Base-by-base conservation (phyloP, 2,113 vertebrate species). In the Holacanthus passer region DNA sequence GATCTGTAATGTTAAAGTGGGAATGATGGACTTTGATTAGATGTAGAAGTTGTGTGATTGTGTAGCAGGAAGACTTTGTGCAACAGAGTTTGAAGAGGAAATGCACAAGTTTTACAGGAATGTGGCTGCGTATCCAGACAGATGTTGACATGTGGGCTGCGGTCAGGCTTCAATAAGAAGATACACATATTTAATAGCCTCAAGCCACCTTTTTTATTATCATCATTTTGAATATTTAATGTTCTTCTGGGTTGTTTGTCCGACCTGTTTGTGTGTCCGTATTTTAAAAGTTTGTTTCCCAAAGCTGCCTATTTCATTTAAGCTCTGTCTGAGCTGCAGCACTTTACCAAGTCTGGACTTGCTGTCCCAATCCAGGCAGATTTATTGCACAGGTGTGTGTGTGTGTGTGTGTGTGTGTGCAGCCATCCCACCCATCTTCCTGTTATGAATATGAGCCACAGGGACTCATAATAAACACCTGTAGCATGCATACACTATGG, bases 331-430 rank as follows among this genome's bases (percentile, higher is more conserved):
- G 69, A 88, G 74, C 75, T 89, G 56, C 79, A 81, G 73, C 74
- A 41, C 63, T 77, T 86, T 19, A 81, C 89, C 94, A 92, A 88
- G 95, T 89, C 93, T 92, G 81, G 82, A 89, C 95, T 92, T 92
- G 91, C 88, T 91, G 86, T 73, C 65, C 73, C 47, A 58, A 79
- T 83, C 88, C 82, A 83, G 67, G 67, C 55, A 83, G 74, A 72
- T 88, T 91, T 89, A 90, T 83, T 88, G 47, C 32, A 5, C 73
- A 87, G 86, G 77, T 89, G 89, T 91, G 85, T 73, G 76, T 64
- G 2, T 83, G 22, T 78, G 53, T 43, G 60, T 53, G 41, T 82
- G 71, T 77, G 58, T 43, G 74, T 55, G 56, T 80, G 68, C 4
- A 63, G 75, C n/a, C 43, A 47, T 82, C 69, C 81, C 77, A 75